Evolutionary conservation across 2,113 vertebrate genomes (phyloP).

Genomic region (Cygnus atratus): DNA sequence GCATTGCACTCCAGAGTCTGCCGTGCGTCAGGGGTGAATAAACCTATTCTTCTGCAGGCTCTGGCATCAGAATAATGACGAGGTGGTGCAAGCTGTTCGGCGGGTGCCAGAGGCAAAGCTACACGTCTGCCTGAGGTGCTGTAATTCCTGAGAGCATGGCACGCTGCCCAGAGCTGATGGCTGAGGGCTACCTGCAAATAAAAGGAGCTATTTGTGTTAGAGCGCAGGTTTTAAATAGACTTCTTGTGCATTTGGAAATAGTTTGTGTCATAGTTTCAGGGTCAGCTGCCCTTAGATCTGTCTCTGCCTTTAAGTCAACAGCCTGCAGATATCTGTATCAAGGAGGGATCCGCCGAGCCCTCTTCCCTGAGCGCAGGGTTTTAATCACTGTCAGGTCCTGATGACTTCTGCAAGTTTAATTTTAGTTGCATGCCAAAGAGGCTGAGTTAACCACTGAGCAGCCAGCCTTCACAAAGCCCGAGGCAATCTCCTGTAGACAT

Average conservation of each 20-base stretch:
- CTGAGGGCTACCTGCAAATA: slow-evolving; percentile 40
- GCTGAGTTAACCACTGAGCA: slow-evolving; percentile 48
- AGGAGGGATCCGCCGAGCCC: background rate
- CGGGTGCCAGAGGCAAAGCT: slow-evolving; percentile 42
- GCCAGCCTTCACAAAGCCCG: slow-evolving; percentile 10
- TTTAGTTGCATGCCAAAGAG: slow-evolving; percentile 46
- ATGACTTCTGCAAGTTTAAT: slow-evolving; percentile 48
- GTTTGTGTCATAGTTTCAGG: slow-evolving; percentile 21
- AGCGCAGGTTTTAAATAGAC: slow-evolving; percentile 54
- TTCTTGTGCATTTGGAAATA: slow-evolving; percentile 15
- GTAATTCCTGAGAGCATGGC: slow-evolving; percentile 19
- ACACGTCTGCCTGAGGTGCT: background rate
- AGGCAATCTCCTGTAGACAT: background rate
- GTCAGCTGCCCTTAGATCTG: slow-evolving; percentile 29
- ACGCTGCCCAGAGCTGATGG: background rate
- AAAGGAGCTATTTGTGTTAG: slow-evolving; percentile 41
- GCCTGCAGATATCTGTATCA: background rate
- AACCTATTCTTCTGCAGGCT: background rate
- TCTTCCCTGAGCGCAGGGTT: background rate
- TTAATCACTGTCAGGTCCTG: slow-evolving; percentile 21
- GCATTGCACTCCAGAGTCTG: background rate
- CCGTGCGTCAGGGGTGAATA: background rate
- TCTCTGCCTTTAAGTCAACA: slow-evolving; percentile 4
- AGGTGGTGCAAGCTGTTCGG: background rate
- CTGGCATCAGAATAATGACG: background rate